Evolutionary conservation across 35 echinoderm and acorn worm genomes (phyloP), one percentile per base, ranked within the genome.

Genomic region (Heliocidaris erythrogramma): DNA sequence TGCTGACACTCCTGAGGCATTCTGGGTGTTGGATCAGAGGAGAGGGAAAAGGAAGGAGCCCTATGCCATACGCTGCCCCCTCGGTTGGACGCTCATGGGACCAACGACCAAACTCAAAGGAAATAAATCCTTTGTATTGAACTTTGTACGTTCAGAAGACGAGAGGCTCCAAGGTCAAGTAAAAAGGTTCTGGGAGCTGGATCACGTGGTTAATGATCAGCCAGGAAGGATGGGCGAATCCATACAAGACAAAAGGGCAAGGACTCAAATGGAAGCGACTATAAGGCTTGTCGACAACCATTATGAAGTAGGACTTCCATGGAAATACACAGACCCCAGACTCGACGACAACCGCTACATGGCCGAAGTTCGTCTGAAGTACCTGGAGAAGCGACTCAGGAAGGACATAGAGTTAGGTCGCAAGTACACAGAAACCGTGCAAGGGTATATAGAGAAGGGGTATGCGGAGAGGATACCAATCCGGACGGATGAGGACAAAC

Each of bases 21-120:
- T 94, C 47, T 96, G 96, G 93, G 93, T 90, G 31, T 85, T 94
- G 5, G 95, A 96, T 12, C 85, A 92, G 59, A 56, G 60, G 50
- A 16, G 49, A 49, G 96, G 96, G 7, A 60, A 50, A 17, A 90
- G 60, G 61, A 94, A 94, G 86, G 87, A 96, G 94, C 96, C 96
- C 17, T 94, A 96, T 47, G 93, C 96, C 9, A 30, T 96, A 7
- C 86, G 60, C 24, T 90, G 86, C 13, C 88, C 65, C 0, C 86
- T 96, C 3, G 96, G 96, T 17, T 94, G 96, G 96, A 96, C 93
- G 5, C 12, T 96, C 16, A 52, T 96, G 24, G 94, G 86, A 4
- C 94, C 96, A 61, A 47, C 12, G 14, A 27, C 0, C n/a, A n/a
- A n/a, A n/a, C n/a, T n/a, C n/a, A n/a, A n/a, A n/a, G n/a, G 30